Evolutionary conservation across 2,797 vertebrate species (phyloP).

Genomic region (Myiothlypis chrysogaster): DNA sequence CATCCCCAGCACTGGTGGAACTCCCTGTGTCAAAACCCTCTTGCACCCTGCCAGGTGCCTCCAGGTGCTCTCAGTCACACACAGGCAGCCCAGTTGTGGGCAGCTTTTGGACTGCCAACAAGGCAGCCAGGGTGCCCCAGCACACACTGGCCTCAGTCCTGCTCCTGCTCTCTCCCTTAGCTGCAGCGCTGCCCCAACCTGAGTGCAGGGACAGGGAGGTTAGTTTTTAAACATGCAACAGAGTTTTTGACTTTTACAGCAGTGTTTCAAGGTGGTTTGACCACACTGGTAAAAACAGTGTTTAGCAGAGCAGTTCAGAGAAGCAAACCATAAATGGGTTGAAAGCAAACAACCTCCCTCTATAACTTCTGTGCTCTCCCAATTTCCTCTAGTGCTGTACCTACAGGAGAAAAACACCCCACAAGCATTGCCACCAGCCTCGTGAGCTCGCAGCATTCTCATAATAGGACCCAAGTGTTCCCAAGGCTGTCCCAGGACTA

Average conservation of each 20-base stretch:
- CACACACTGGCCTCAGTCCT: background rate
- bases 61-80: background rate
- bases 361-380: background rate
- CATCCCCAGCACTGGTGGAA: background rate
- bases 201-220: background rate
- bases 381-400: background rate
- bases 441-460: rapidly evolving
- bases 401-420: background rate
- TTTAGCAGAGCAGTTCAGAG: background rate
- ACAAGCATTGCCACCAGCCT: background rate
- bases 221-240: background rate
- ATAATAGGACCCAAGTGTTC: background rate
- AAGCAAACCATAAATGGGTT: background rate
- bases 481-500: background rate
- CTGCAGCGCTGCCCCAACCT: rapidly evolving
- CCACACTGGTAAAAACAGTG: background rate
- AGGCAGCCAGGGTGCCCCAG: background rate
- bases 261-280: background rate
- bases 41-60: no score
- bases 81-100: rapidly evolving
- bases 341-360: background rate
- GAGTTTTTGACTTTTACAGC: background rate
- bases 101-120: background rate
- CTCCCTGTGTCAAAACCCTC: rapidly evolving
- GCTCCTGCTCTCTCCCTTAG: background rate